Evolutionary conservation across 2,888 invertebrate species (phyloP).

Genomic region (Micoletzkya japonica): DNA sequence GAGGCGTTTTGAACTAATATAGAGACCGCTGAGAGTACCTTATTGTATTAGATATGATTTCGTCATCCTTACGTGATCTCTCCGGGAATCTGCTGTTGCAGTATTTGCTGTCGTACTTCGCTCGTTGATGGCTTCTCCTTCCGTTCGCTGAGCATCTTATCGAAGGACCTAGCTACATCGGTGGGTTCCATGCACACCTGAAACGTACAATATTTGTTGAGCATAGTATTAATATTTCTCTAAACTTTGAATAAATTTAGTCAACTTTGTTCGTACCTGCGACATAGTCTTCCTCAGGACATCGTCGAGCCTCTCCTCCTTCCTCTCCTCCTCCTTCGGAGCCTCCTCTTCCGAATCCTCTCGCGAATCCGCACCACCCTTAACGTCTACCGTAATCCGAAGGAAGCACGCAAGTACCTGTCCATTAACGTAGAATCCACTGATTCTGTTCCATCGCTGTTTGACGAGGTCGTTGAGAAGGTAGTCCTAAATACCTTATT

Average conservation of each 20-base stretch:
- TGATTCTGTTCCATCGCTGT: too few relatives aligned
- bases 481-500: too few relatives aligned
- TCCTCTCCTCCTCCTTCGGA: neutral
- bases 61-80: slow-evolving; percentile 27
- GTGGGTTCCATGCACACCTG: slow-evolving; percentile 14
- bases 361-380: neutral
- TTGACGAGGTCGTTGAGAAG: too few relatives aligned
- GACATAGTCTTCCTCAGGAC: slow-evolving; percentile 30
- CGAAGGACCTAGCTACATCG: slow-evolving; percentile 12
- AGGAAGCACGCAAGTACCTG: too few relatives aligned
- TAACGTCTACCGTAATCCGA: too few relatives aligned
- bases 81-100: slow-evolving; percentile 28
- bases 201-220: too few relatives aligned
- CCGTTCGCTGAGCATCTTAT: slow-evolving; percentile 10
- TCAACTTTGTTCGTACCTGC: neutral
- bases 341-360: neutral
- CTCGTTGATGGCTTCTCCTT: slow-evolving; percentile 17
- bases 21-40: too few relatives aligned
- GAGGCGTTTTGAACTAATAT: neutral
- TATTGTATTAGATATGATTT: too few relatives aligned
- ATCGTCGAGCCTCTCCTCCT: neutral
- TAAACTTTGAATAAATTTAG: too few relatives aligned
- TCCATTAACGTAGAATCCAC: too few relatives aligned
- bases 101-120: neutral
- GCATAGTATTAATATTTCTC: too few relatives aligned